These are phyloP conservation scores for Phaenicophaeus curvirostris DNA, from an alignment of 2,797 vertebrate genomes.

Conservation along the genomic window DNA sequence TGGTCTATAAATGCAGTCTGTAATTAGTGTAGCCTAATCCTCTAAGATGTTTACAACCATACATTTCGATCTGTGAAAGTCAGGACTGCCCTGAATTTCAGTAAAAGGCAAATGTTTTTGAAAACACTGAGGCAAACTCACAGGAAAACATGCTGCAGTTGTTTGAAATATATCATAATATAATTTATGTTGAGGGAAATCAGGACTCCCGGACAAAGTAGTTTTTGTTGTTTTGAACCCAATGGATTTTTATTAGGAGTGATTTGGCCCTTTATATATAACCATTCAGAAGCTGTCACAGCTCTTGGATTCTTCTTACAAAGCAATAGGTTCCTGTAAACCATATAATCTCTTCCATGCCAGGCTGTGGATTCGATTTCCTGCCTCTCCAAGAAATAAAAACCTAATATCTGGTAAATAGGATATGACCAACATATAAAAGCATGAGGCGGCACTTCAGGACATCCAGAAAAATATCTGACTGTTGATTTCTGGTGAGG, in stretches of 20 bases:
- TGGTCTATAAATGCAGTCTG: not conserved
- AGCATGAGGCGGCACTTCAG: not conserved
- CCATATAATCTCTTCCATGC: not conserved
- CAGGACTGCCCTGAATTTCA: not conserved
- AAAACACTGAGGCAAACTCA: not conserved
- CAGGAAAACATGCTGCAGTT: not conserved
- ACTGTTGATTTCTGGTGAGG: not conserved
- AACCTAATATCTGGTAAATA: not conserved
- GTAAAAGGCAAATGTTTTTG: not conserved
- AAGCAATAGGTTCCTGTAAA: not conserved
- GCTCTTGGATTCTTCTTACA: not conserved
- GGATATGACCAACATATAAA: not conserved
- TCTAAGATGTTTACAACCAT: not conserved
- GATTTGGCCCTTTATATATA: not conserved
- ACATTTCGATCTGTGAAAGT: not conserved
- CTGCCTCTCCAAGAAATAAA: not conserved
- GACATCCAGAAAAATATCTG: not conserved
- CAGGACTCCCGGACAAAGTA: not conserved
- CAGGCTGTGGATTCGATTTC: constrained; percentile 14
- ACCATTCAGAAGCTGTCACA: not conserved
- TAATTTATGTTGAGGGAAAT: constrained; percentile 8
- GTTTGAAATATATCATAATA: not conserved
- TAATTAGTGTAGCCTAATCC: not conserved
- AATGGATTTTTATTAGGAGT: not conserved
- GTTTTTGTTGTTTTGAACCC: not conserved